Conservation (phyloP, 2,888 invertebrate species). For the Drosophila multiciliata region DNA sequence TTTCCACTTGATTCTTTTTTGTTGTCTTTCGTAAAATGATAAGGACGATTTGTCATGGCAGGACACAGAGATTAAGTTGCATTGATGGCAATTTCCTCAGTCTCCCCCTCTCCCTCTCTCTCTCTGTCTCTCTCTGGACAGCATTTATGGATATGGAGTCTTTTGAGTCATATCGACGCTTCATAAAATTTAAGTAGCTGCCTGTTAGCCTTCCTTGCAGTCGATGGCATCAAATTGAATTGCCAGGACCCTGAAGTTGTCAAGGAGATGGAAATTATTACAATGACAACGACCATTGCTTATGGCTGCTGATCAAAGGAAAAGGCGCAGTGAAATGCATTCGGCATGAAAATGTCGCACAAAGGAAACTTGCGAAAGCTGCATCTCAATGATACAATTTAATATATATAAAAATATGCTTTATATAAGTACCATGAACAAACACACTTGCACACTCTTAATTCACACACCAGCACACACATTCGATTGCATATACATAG, state of each 20-base stretch:
- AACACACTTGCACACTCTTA: slow-evolving; percentile 19
- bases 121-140: slow-evolving; percentile 1
- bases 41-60: slow-evolving; percentile 76
- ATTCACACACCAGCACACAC: not conserved
- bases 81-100: slow-evolving; percentile 53
- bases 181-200: slow-evolving; percentile 74
- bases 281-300: slow-evolving; percentile 33
- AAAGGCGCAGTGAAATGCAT: slow-evolving; percentile 29
- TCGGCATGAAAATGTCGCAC: slow-evolving; percentile 13
- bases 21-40: slow-evolving; percentile 56
- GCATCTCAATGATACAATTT: slow-evolving; percentile 27
- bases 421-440: not conserved
- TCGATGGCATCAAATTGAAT: slow-evolving; percentile 64
- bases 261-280: slow-evolving; percentile 59
- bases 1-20: slow-evolving; percentile 19
- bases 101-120: not conserved
- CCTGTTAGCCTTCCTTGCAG: slow-evolving; percentile 19
- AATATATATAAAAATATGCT: slow-evolving; percentile 4
- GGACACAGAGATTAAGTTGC: slow-evolving; percentile 69
- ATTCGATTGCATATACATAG: not conserved
- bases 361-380: slow-evolving; percentile 36
- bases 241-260: slow-evolving; percentile 36
- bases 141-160: slow-evolving; percentile 58
- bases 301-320: slow-evolving; percentile 40
- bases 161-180: slow-evolving; percentile 61